Evolutionary conservation across 2,888 invertebrate genomes (phyloP).

Genomic region (Polyploca ridens): DNA sequence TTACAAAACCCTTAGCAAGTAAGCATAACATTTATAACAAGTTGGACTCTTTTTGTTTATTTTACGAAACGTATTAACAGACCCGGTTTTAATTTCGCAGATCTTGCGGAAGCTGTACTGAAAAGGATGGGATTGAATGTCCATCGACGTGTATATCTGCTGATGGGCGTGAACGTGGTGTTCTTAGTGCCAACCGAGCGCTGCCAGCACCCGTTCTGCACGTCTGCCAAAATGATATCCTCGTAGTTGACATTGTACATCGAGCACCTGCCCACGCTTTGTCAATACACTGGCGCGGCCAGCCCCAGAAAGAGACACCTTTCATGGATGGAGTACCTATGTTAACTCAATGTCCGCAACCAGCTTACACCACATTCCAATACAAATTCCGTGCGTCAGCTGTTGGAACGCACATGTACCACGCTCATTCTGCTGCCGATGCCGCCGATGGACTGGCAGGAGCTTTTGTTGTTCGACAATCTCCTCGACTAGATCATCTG

Average conservation of each 20-base stretch:
- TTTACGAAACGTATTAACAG: neutral
- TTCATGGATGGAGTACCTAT: slow-evolving; percentile 92
- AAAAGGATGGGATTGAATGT: slow-evolving; percentile 84
- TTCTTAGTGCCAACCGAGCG: slow-evolving; percentile 87
- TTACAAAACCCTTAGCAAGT: slow-evolving; percentile 89
- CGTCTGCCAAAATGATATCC: slow-evolving; percentile 90
- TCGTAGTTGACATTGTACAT: slow-evolving; percentile 91
- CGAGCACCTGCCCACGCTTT: slow-evolving; percentile 88
- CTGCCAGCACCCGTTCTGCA: slow-evolving; percentile 87
- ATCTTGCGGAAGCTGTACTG: slow-evolving; percentile 87
- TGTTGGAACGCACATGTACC: slow-evolving; percentile 90
- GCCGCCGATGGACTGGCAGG: slow-evolving; percentile 89
- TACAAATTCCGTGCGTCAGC: slow-evolving; percentile 90
- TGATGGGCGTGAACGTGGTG: slow-evolving; percentile 86
- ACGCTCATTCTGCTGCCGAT: slow-evolving; percentile 89
- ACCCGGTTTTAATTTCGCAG: slow-evolving; percentile 54
- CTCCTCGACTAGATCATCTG: slow-evolving; percentile 85
- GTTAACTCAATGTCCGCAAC: slow-evolving; percentile 91
- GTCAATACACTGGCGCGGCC: slow-evolving; percentile 93
- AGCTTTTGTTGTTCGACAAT: slow-evolving; percentile 88
- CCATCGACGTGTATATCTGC: slow-evolving; percentile 86
- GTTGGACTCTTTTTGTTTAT: neutral
- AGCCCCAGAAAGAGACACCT: slow-evolving; percentile 87
- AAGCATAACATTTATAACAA: slow-evolving; percentile 47
- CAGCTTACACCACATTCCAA: slow-evolving; percentile 89